Conservation (phyloP, 2,888 invertebrate genomes). For the Anodontia alba region DNA sequence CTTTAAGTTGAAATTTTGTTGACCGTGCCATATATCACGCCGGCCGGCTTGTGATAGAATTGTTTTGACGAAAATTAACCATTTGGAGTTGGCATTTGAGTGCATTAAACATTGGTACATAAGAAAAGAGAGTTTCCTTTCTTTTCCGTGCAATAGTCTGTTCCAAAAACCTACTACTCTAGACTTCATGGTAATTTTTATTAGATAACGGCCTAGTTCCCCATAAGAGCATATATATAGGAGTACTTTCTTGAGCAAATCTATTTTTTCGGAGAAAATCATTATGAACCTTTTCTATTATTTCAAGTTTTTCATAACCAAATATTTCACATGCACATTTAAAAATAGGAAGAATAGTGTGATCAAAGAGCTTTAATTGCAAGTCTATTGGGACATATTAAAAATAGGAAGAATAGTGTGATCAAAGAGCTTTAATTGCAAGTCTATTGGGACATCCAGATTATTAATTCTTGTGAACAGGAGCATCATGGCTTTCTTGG, state of each 20-base stretch:
- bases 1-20: too few species aligned
- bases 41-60: too few species aligned
- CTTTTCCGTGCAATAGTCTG: background rate
- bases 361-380: too few species aligned
- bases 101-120: background rate
- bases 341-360: constrained; percentile 10
- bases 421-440: too few species aligned
- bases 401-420: too few species aligned
- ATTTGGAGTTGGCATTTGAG: background rate
- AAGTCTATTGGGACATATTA: too few species aligned
- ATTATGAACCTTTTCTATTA: constrained; percentile 16
- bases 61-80: background rate
- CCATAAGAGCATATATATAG: constrained; percentile 17
- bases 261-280: constrained; percentile 5
- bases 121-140: background rate
- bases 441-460: constrained; percentile 16
- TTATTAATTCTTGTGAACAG: background rate
- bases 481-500: constrained; percentile 12
- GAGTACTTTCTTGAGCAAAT: constrained; percentile 8
- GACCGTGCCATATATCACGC: too few species aligned
- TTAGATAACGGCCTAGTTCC: background rate
- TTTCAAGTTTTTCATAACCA: constrained; percentile 19
- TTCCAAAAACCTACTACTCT: constrained; percentile 23
- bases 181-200: background rate
- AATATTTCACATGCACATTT: background rate